Evolutionary conservation across 2,113 vertebrate genomes (phyloP), one percentile per base, ranked within the genome.

Genomic region (Holacanthus passer): DNA sequence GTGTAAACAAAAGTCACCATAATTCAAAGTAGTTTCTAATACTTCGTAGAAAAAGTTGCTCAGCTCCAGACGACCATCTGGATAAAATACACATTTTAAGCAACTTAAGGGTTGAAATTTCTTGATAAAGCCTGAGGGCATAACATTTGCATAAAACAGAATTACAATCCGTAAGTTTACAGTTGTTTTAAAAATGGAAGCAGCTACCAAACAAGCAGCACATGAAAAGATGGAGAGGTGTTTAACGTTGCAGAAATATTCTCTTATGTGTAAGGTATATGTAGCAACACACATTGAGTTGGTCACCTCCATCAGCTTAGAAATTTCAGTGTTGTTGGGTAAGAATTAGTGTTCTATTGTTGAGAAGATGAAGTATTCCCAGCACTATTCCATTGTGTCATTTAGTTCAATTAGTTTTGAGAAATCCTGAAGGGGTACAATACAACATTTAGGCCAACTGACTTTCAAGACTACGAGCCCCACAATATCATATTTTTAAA

Each of bases 21-120:
- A 63, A 17, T 70, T 55, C 9, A 31, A 50, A 66, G 17, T 39
- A 48, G 31, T 50, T 58, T 50, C 8, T 55, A 24, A 50, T 77
- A 77, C 45, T 63, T 63, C 7, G 20, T 69, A 71, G 31, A 22
- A 27, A 2, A 24, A 50, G 9, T 8, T 22, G 16, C 59, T 37
- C 4, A 11, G 8, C 58, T 64, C 71, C 55, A 69, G 64, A 82
- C 69, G 64, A 55, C 16, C 13, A 11, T 45, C 41, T 71, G 20
- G 14, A 60, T 32, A 59, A 16, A 77, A 65, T 9, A 65, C 22
- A 52, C 14, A 56, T 31, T 56, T 70, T 60, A 31, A 53, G 24
- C 6, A 43, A 47, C 27, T 62, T 55, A 24, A 69, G 12, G 47
- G 12, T 41, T 58, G 12, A 32, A 20, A 43, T 24, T 11, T 66